Evolutionary conservation across 2,113 vertebrate species (phyloP), one percentile per base, ranked within the genome.

Genomic region (Sialia sialis): DNA sequence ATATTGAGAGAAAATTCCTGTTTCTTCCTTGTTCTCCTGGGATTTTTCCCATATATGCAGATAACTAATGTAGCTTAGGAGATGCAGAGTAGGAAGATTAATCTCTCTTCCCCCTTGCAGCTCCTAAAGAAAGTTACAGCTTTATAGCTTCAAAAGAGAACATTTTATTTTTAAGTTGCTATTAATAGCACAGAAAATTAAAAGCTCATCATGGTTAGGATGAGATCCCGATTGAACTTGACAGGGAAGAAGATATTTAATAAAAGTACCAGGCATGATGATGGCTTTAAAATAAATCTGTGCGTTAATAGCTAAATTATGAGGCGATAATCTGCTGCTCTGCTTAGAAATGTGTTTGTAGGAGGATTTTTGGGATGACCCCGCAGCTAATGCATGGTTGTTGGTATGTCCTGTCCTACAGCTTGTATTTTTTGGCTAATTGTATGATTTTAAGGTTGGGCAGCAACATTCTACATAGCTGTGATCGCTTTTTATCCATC

Each of bases 81-180:
- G 78, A 73, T 93, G 72, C 18, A 3, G 80, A 89, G 79, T 59
- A 60, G 75, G 89, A 92, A 95, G 92, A 91, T 95, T 83, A 87
- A 91, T 96, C 36, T 93, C 55, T 89, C 59, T 90, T 75, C 58
- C 55, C 43, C 52, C 59, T 95, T 94, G 84, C 84, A 91, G 83
- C 84, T 94, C 90, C 82, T 85, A 83, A 88, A 84, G 91, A 91
- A 95, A 94, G 87, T 88, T 91, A 82, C 80, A 87, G 94, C 88
- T 93, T 91, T 90, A 56, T 34, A 70, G 91, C 93, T 96, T 87
- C 48, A 12, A 94, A 94, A 81, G 90, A 91, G 93, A 95, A 95
- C 82, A 87, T 95, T 96, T 96, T 95, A 96, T 97, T 96, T 96
- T 97, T 94, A 95, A 86, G 72, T 90, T 95, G 91, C 87, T 96